Conservation (phyloP, 2,113 vertebrate genomes). For the Muscicapa adusta region DNA sequence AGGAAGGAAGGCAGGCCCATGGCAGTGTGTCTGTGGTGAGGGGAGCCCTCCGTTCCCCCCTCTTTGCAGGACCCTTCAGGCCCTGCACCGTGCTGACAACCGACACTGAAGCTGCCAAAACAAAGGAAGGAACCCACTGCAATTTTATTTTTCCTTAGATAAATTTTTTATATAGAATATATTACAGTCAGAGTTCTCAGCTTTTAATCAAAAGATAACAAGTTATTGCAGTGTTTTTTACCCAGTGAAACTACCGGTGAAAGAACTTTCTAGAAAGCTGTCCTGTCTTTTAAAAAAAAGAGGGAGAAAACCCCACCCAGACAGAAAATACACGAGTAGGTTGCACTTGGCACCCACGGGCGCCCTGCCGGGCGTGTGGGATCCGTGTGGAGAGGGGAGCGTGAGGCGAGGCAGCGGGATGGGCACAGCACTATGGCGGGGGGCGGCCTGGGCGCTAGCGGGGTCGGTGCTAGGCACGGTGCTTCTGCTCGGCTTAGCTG, state of each 20-base stretch:
- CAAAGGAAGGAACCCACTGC: conserved; percentile 53
- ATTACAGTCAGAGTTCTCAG: conserved; percentile 65
- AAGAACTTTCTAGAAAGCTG: conserved; percentile 71
- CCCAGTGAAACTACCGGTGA: conserved; percentile 52
- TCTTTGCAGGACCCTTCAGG: rapidly evolving
- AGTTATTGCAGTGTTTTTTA: conserved; percentile 71
- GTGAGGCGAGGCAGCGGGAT: background rate
- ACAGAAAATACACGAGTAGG: conserved; percentile 22
- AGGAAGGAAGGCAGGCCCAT: background rate
- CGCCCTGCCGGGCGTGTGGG: background rate
- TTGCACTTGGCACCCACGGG: background rate
- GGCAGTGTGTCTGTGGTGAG: rapidly evolving
- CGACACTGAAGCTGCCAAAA: background rate
- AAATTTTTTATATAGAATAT: conserved; percentile 69
- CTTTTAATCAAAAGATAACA: conserved; percentile 71
- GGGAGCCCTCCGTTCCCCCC: background rate
- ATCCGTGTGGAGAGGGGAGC: background rate
- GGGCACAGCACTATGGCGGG: background rate
- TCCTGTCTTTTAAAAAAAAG: conserved; percentile 56
- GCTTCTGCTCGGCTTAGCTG: background rate
- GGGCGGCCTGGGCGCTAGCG: conserved; percentile 7
- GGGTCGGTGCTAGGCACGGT: background rate
- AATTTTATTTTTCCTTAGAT: conserved; percentile 75
- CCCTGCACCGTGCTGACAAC: rapidly evolving
- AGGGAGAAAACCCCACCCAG: background rate